Evolutionary conservation across 2,888 invertebrate species (phyloP).

Genomic region (Rotaria socialis): DNA sequence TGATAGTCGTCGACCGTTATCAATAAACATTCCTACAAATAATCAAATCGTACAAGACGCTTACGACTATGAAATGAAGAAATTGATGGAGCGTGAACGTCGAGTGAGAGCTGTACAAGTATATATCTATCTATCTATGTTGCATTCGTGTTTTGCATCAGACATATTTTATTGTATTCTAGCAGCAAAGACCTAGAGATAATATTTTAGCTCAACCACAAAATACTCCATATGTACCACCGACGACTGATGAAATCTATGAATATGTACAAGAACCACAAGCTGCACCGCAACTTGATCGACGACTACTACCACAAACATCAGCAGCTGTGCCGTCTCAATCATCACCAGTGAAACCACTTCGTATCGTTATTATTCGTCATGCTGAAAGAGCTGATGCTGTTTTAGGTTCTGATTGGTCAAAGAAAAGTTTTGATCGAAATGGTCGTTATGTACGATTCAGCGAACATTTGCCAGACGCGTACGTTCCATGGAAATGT

Average conservation of each 20-base stretch:
- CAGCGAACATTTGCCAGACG: slow-evolving; percentile 24
- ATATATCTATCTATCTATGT: not conserved
- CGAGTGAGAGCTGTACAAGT: not conserved
- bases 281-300: not conserved
- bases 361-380: slow-evolving; percentile 30
- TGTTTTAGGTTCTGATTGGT: slow-evolving; percentile 30
- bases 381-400: slow-evolving; percentile 30
- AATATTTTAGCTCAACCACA: not conserved
- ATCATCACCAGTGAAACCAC: not conserved
- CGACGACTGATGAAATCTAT: not conserved
- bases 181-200: not conserved
- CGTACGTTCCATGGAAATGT: not conserved
- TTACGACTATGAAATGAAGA: not conserved
- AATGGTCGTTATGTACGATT: not conserved
- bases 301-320: not conserved
- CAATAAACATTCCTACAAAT: too few species aligned
- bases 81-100: not conserved
- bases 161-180: not conserved
- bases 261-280: not conserved
- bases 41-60: not conserved
- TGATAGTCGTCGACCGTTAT: not conserved
- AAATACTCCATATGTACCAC: not conserved
- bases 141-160: not conserved
- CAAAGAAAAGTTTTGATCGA: slow-evolving; percentile 33
- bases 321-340: not conserved